Conservation (phyloP, 2,888 invertebrate genomes). For the Hyposoter dolosus region DNA sequence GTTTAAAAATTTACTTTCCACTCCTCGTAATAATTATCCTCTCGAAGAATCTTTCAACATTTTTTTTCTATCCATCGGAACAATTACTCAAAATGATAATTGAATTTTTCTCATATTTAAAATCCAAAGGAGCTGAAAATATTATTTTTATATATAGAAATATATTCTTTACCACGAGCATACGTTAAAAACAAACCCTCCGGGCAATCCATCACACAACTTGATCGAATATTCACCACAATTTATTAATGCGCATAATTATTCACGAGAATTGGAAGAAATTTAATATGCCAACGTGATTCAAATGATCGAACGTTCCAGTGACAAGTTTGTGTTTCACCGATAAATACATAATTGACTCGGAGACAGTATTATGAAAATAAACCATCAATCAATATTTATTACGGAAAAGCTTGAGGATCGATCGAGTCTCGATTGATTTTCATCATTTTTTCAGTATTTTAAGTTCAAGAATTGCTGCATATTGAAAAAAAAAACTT, state of each 20-base stretch:
- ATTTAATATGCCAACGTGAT: conserved; percentile 25
- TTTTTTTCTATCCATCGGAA: too few species aligned
- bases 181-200: background rate
- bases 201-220: conserved; percentile 34
- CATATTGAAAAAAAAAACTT: background rate
- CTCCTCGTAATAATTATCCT: background rate
- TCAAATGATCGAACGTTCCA: conserved; percentile 9
- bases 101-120: background rate
- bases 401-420: conserved; percentile 21
- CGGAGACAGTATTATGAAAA: background rate
- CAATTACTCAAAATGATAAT: background rate
- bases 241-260: conserved; percentile 37
- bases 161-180: background rate
- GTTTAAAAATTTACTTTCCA: background rate
- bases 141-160: background rate
- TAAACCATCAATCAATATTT: conserved; percentile 3
- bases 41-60: background rate
- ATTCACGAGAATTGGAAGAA: background rate
- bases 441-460: too few species aligned
- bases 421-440: background rate
- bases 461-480: too few species aligned
- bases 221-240: background rate
- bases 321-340: background rate
- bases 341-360: conserved; percentile 15
- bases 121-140: background rate